A percentile compares a stretch with the other conserved stretches of the same genome.
Evolutionary conservation across 2,888 invertebrate species (phyloP).

Genomic region (Ctena decussata): DNA sequence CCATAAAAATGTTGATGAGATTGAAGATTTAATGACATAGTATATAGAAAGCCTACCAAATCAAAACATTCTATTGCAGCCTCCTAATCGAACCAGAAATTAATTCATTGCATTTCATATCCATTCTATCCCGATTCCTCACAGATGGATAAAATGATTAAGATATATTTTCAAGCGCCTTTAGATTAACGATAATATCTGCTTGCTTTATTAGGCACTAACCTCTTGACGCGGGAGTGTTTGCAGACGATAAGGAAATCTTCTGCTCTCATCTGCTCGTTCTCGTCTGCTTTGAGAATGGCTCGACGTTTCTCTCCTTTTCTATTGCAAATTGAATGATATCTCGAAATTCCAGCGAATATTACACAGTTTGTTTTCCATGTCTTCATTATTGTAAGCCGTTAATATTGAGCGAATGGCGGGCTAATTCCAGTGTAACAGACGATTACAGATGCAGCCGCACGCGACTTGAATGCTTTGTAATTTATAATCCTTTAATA

Average conservation of each 20-base stretch:
- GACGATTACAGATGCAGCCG: conserved; percentile 56
- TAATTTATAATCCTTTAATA: conserved; percentile 38
- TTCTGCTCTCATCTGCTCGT: conserved; percentile 66
- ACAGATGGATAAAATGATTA: conserved; percentile 10
- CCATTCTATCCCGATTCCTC: not conserved
- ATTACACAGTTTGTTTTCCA: conserved; percentile 56
- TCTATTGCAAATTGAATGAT: conserved; percentile 75
- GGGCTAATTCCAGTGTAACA: conserved; percentile 54
- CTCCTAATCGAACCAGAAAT: too few relatives aligned
- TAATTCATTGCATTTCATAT: not conserved
- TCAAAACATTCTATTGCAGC: too few relatives aligned
- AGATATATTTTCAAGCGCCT: conserved; percentile 10
- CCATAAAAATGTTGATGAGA: too few relatives aligned
- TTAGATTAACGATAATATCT: conserved; percentile 10
- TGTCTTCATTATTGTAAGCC: conserved; percentile 66
- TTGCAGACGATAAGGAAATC: conserved; percentile 73
- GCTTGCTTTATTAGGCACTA: conserved; percentile 8
- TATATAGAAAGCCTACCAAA: too few relatives aligned
- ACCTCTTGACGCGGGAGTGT: conserved; percentile 58
- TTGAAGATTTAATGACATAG: too few relatives aligned
- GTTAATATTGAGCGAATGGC: conserved; percentile 62
- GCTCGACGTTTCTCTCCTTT: conserved; percentile 58
- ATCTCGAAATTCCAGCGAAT: conserved; percentile 70
- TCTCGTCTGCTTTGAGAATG: conserved; percentile 67
- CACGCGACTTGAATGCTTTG: conserved; percentile 40